Base-by-base conservation (phyloP, 2,888 invertebrate species). In the Oegoconia quadripuncta region DNA sequence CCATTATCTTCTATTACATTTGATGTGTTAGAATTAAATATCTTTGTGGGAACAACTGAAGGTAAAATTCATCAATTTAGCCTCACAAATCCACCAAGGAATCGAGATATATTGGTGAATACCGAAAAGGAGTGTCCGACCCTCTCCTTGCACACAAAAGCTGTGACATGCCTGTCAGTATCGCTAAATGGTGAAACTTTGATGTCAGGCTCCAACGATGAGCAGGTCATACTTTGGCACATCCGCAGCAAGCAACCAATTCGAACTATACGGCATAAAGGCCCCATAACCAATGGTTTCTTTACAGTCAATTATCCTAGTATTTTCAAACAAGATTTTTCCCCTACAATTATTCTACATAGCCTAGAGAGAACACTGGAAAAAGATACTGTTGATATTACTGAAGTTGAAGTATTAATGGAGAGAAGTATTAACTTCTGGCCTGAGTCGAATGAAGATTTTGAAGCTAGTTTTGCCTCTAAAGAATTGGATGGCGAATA, bases 151-250 rank as follows among this genome's bases (percentile, higher is more conserved):
- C 96, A 97, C 63, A 89, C 89, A 34, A 90, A 89, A 48, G 80
- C 89, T 33, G 89, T 97, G 0, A 92, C 91, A 0, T 91, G 92
- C 59, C 70, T 97, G 26, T 91, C 92, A 0, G 83, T 94, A 0
- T 95, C 96, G 7, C 64, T 91, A 23, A 93, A 93, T 67, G 93
- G 93, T 3, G 89, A 89, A 27, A 89, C 90, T 9, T 69, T 97
- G 15, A 84, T 94, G 37, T 95, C 97, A 0, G 96, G 94, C 0
- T 92, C 93, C 0, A 89, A 90, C 44, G 95, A 95, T 77, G 90
- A 90, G 33, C 89, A 88, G 42, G 92, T 96, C 0, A 90, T 92
- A 48, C 64, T 96, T 14, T 97, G 97, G 97, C 93, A 97, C 54
- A 90, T 96, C 38, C 78, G 81, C 4, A 96, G 94, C 66, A 88